These are phyloP conservation scores for Temnothorax ravouxi DNA, from an alignment of 2,888 invertebrate species.

Conservation along the genomic window DNA sequence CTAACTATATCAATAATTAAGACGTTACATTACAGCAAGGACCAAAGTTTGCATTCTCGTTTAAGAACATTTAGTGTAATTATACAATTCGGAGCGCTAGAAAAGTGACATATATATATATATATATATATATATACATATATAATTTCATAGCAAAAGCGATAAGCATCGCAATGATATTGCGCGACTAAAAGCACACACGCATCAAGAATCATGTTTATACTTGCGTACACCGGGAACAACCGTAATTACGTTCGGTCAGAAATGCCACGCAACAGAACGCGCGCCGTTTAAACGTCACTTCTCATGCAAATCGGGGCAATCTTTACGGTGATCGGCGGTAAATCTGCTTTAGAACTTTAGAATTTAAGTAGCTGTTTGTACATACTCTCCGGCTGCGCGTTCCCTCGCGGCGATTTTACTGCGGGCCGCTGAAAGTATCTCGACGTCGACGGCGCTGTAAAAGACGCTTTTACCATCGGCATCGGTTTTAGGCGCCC, in stretches of 20 bases:
- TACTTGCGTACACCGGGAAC: constrained; percentile 20
- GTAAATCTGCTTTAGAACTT: constrained; percentile 55
- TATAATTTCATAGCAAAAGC: not conserved
- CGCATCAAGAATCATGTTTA: constrained; percentile 45
- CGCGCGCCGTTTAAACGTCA: constrained; percentile 41
- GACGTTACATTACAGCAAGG: not conserved
- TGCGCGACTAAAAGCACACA: constrained; percentile 31
- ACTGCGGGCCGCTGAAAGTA: constrained; percentile 40
- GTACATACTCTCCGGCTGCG: constrained; percentile 37
- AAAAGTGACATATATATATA: constrained; percentile 2
- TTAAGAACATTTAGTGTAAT: not conserved
- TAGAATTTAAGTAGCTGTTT: constrained; percentile 53
- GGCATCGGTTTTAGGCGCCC: constrained; percentile 1
- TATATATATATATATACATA: not conserved
- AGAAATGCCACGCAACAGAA: constrained; percentile 25
- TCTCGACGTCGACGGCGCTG: constrained; percentile 30
- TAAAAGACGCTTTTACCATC: constrained; percentile 24
- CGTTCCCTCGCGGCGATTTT: constrained; percentile 41
- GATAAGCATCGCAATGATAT: constrained; percentile 34
- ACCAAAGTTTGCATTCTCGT: not conserved
- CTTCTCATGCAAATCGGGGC: constrained; percentile 52
- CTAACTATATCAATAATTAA: not conserved
- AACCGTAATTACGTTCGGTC: constrained; percentile 25
- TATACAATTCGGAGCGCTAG: not conserved
- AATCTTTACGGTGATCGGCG: constrained; percentile 49